These are phyloP conservation scores for Mastomys natalensis DNA, from an alignment of 2,113 vertebrate species.

Conservation along the genomic window DNA sequence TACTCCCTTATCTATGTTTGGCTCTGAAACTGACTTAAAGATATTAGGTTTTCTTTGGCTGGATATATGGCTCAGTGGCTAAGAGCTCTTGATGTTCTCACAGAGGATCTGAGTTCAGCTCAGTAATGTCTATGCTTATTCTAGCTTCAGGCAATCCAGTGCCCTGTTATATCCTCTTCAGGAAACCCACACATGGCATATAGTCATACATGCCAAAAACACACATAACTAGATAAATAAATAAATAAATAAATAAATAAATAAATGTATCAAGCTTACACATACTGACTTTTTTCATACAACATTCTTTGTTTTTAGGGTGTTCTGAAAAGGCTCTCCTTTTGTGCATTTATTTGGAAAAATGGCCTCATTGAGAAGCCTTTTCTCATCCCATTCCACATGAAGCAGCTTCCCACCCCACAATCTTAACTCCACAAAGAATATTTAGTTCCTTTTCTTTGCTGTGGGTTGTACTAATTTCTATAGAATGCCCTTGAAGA, in stretches of 20 bases:
- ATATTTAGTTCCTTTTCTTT: background rate
- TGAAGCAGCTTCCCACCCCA: background rate
- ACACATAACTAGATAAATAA: background rate
- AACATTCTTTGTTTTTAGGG: background rate
- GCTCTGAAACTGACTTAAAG: background rate
- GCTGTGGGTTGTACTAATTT: background rate
- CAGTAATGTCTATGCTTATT: too few relatives aligned
- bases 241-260: background rate
- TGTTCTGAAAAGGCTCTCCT: background rate
- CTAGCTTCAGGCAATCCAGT: background rate
- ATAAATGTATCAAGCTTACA: background rate
- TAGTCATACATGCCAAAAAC: background rate
- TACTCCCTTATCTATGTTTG: background rate
- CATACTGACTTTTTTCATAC: background rate
- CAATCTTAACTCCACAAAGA: background rate
- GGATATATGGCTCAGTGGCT: background rate
- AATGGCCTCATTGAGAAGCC: background rate
- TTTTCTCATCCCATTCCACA: background rate
- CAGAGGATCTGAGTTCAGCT: background rate
- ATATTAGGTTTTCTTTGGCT: background rate
- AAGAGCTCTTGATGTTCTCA: background rate
- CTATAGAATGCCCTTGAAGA: background rate
- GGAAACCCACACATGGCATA: background rate
- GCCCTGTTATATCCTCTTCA: background rate
- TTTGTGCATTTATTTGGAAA: background rate